Conservation (phyloP, 53 echinoderm and acorn worm species). For the Arbacia lixula region DNA sequence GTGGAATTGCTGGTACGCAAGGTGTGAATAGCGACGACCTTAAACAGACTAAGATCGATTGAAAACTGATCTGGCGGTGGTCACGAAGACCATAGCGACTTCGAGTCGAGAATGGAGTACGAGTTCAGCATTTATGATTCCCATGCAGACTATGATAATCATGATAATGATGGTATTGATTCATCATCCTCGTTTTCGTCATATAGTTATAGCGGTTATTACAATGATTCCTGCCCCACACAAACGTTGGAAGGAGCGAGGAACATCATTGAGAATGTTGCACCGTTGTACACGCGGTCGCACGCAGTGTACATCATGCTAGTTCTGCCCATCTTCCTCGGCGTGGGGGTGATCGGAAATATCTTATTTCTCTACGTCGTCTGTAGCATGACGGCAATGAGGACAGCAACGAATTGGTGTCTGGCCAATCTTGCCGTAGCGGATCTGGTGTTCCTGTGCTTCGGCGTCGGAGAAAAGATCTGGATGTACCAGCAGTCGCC, state of each 20-base stretch:
- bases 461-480: constrained; percentile 79
- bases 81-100: too few relatives aligned
- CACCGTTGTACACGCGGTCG: constrained; percentile 46
- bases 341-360: constrained; percentile 76
- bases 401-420: constrained; percentile 90
- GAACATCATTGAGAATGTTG: neutral
- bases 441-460: constrained; percentile 79
- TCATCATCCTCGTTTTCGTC: too few relatives aligned
- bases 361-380: constrained; percentile 83
- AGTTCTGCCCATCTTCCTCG: constrained; percentile 71
- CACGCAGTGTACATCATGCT: constrained; percentile 61
- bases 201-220: too few relatives aligned
- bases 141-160: too few relatives aligned
- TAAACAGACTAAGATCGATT: too few relatives aligned
- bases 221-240: neutral
- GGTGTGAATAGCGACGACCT: too few relatives aligned
- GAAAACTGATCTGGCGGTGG: too few relatives aligned
- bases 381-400: constrained; percentile 68
- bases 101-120: too few relatives aligned
- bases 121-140: too few relatives aligned
- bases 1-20: too few relatives aligned
- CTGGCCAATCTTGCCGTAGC: constrained; percentile 79
- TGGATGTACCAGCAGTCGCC: constrained; percentile 73
- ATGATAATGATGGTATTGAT: too few relatives aligned
- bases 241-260: neutral